phyloP scores from a whole-genome alignment of 2,797 vertebrate genomes.

The Hozukius guyotensis region DNA sequence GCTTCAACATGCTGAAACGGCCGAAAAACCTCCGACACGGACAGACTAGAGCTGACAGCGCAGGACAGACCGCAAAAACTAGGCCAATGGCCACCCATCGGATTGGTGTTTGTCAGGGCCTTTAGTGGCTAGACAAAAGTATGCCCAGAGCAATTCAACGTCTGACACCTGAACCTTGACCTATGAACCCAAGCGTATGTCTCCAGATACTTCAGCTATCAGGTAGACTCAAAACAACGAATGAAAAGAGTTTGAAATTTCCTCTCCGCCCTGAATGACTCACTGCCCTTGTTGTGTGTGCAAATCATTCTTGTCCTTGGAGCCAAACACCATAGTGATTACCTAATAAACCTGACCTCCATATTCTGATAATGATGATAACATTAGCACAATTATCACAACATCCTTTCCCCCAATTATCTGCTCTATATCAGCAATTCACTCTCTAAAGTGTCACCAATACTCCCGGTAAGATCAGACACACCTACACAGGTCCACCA shows the following conservation, averaged over 20 bases:
- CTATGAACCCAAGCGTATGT: conserved; percentile 42
- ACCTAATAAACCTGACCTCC: conserved; percentile 34
- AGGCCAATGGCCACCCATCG: too few species aligned
- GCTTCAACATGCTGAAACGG: too few species aligned
- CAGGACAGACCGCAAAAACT: too few species aligned
- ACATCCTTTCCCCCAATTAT: conserved; percentile 12
- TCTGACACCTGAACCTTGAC: conserved; percentile 67
- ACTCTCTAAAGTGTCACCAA: background rate
- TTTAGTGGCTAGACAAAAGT: conserved; percentile 3
- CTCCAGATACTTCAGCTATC: conserved; percentile 53
- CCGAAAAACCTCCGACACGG: too few species aligned
- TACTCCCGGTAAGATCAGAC: background rate
- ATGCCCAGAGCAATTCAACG: conserved; percentile 38
- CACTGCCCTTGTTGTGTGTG: background rate
- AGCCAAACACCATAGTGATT: conserved; percentile 2
- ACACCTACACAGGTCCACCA: background rate
- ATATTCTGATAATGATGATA: conserved; percentile 37
- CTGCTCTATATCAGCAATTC: conserved; percentile 17
- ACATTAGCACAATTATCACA: background rate
- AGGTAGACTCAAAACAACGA: conserved; percentile 43
- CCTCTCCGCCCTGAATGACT: conserved; percentile 38
- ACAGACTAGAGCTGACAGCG: too few species aligned
- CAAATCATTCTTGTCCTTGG: conserved; percentile 17
- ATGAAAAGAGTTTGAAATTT: conserved; percentile 26
- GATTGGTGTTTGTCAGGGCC: too few species aligned